phyloP scores from a whole-genome alignment of 30 jellyfish, hydroid and myxozoan species.

The Morbakka virulenta region DNA sequence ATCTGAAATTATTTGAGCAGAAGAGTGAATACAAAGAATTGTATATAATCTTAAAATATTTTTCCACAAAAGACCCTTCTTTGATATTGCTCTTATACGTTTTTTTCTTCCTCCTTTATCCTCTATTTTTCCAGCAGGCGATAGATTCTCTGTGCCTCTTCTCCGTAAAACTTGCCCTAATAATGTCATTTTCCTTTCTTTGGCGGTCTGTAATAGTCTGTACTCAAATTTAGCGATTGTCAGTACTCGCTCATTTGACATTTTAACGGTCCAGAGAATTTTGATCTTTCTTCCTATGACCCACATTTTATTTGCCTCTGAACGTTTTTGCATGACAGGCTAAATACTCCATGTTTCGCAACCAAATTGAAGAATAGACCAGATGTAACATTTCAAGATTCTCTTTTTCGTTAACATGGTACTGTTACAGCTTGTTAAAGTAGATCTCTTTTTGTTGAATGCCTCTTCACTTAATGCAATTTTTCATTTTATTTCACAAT shows the following conservation, averaged over 20 bases:
- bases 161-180: too few relatives aligned
- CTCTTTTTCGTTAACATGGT: slow-evolving; percentile 16
- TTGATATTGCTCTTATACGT: neutral
- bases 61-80: neutral
- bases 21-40: too few relatives aligned
- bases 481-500: slow-evolving; percentile 45
- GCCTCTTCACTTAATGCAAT: slow-evolving; percentile 26
- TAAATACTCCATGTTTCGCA: slow-evolving; percentile 36
- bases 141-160: too few relatives aligned
- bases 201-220: too few relatives aligned
- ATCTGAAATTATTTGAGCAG: too few relatives aligned
- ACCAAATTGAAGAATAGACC: slow-evolving; percentile 13
- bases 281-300: too few relatives aligned
- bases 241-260: too few relatives aligned
- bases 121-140: neutral
- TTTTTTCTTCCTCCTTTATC: neutral
- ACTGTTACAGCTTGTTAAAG: slow-evolving; percentile 19
- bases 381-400: slow-evolving; percentile 4
- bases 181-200: too few relatives aligned
- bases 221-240: too few relatives aligned
- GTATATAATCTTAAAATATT: too few relatives aligned
- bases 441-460: slow-evolving; percentile 38
- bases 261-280: neutral
- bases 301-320: too few relatives aligned
- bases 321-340: slow-evolving; percentile 20